Conservation (phyloP, 2,888 invertebrate genomes). For the Perithous albicinctus region DNA sequence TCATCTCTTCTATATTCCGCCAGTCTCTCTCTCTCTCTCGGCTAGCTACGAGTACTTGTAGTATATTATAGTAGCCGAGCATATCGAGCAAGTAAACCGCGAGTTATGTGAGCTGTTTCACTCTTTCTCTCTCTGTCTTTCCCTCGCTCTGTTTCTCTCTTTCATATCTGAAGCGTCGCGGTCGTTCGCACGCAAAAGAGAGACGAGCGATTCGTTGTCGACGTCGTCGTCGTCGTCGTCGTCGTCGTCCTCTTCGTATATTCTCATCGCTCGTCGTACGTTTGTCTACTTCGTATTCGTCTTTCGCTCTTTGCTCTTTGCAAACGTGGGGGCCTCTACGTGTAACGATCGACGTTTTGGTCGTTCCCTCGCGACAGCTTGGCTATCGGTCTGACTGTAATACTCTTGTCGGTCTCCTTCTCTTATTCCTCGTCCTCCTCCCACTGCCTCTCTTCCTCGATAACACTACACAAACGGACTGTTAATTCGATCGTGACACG, state of each 20-base stretch:
- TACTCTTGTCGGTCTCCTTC: slow-evolving; percentile 15
- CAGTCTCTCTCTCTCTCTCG: slow-evolving; percentile 8
- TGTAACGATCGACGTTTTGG: slow-evolving; percentile 17
- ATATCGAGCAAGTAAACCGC: slow-evolving; percentile 66
- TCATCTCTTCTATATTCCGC: slow-evolving; percentile 44
- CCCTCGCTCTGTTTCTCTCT: no score
- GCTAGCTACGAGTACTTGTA: slow-evolving; percentile 22
- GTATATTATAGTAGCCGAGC: slow-evolving; percentile 63
- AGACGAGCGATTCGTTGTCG: slow-evolving; percentile 12
- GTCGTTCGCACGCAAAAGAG: slow-evolving; percentile 11
- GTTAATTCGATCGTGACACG: slow-evolving; percentile 16
- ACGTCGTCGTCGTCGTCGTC: slow-evolving; percentile 16
- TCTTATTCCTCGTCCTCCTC: background rate
- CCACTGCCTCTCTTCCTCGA: background rate
- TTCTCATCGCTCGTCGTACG: background rate
- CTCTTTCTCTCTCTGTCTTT: no score
- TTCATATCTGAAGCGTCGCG: slow-evolving; percentile 18
- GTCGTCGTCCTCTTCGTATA: no score
- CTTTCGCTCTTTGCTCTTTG: background rate
- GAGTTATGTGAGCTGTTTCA: slow-evolving; percentile 58
- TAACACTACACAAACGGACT: slow-evolving; percentile 9
- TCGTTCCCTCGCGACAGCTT: slow-evolving; percentile 49
- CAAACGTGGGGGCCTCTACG: background rate
- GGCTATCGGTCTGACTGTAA: slow-evolving; percentile 49
- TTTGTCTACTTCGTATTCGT: slow-evolving; percentile 25